Evolutionary conservation across 2,797 vertebrate species (phyloP).

Genomic region (Antennarius maculatus): DNA sequence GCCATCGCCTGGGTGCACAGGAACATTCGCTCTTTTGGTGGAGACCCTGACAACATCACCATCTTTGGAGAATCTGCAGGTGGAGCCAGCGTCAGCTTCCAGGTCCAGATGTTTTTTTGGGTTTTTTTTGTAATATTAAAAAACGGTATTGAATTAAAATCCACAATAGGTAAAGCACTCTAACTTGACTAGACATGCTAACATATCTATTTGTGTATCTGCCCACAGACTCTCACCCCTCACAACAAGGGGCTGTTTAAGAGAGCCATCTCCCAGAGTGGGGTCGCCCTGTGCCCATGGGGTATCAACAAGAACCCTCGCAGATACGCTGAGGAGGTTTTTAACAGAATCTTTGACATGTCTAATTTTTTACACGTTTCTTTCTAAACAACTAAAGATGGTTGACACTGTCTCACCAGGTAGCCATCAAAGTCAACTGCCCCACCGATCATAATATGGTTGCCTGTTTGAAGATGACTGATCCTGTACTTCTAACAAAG

Average conservation of each 20-base stretch:
- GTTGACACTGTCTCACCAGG: slow-evolving; percentile 29
- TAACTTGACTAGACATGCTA: neutral
- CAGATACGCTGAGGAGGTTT: slow-evolving; percentile 81
- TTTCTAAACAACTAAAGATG: neutral
- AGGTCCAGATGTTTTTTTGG: slow-evolving; percentile 76
- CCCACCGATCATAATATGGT: slow-evolving; percentile 79
- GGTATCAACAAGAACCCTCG: slow-evolving; percentile 87
- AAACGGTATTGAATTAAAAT: neutral
- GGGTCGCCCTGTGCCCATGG: slow-evolving; percentile 86
- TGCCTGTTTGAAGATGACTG: slow-evolving; percentile 83
- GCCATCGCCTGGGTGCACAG: slow-evolving; percentile 95
- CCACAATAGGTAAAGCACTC: neutral
- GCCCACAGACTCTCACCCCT: slow-evolving; percentile 84
- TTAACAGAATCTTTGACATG: slow-evolving; percentile 6
- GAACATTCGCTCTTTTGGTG: slow-evolving; percentile 92
- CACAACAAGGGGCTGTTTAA: slow-evolving; percentile 90
- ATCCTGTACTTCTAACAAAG: slow-evolving; percentile 80
- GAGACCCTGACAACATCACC: slow-evolving; percentile 91
- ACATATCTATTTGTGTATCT: neutral
- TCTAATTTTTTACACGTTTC: neutral
- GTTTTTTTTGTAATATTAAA: neutral
- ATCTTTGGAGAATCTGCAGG: slow-evolving; percentile 96
- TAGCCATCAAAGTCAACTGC: slow-evolving; percentile 84
- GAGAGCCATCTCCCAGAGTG: slow-evolving; percentile 94
- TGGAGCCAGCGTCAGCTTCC: slow-evolving; percentile 87